A percentile compares a stretch with the other conserved stretches of the same genome.
Evolutionary conservation across 2,113 vertebrate species (phyloP).

Genomic region (Austrofundulus limnaeus): DNA sequence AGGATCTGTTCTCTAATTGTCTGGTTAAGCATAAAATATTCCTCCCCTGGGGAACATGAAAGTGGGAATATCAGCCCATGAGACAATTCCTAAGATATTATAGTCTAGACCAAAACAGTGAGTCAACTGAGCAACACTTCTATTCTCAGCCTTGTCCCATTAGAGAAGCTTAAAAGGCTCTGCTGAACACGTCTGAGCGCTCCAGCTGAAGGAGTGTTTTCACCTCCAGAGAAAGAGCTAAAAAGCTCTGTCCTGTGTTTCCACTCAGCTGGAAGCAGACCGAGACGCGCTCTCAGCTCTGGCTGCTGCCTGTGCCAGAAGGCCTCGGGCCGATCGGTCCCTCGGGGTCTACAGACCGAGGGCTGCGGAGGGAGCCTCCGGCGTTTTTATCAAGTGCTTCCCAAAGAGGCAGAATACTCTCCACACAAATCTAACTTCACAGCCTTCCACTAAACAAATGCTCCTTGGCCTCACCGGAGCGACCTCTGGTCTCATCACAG

Average conservation of each 20-base stretch:
- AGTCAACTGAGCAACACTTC: not conserved
- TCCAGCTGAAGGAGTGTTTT: not conserved
- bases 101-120: not conserved
- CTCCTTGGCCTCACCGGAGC: conserved; percentile 1
- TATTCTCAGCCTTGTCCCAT: not conserved
- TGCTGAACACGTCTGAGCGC: conserved; percentile 7
- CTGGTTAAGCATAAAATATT: not conserved
- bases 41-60: not conserved
- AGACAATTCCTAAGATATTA: not conserved
- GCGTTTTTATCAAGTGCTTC: conserved; percentile 50
- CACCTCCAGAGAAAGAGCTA: conserved; percentile 21
- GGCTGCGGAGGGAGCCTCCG: conserved; percentile 47
- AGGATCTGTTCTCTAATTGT: not conserved
- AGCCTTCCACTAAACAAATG: conserved; percentile 15
- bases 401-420: conserved; percentile 36
- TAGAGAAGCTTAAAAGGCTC: not conserved
- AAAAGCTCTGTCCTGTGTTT: conserved; percentile 1
- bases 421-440: conserved; percentile 20
- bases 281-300: conserved; percentile 43
- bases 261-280: conserved; percentile 23
- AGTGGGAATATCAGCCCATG: not conserved
- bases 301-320: conserved; percentile 43
- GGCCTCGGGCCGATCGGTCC: conserved; percentile 47
- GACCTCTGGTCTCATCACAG: not conserved
- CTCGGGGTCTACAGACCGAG: conserved; percentile 49